Evolutionary conservation across 2,888 invertebrate species (phyloP).

Genomic region (Drosophila melanosoma): DNA sequence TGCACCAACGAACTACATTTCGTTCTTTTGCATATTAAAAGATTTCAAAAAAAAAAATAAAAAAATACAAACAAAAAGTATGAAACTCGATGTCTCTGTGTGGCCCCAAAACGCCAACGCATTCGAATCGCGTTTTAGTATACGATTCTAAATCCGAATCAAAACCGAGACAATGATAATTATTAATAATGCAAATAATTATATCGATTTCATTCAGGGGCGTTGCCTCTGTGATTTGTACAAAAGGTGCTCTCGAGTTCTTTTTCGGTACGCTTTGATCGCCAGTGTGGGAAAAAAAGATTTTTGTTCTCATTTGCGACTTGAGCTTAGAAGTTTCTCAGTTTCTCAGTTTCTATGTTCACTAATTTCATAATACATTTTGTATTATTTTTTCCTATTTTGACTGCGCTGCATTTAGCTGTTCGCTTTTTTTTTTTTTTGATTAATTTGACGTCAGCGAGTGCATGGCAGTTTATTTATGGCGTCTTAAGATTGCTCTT

Average conservation of each 20-base stretch:
- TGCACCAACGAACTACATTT: conserved; percentile 56
- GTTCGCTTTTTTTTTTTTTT: conserved; percentile 54
- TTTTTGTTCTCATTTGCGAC: conserved; percentile 67
- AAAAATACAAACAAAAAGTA: no score
- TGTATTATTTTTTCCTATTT: conserved; percentile 53
- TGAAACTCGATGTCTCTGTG: conserved; percentile 42
- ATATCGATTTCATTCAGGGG: conserved; percentile 79
- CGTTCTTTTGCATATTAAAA: conserved; percentile 68
- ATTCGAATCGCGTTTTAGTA: conserved; percentile 31
- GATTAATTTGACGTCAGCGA: conserved; percentile 79
- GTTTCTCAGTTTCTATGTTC: conserved; percentile 33
- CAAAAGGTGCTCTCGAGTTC: conserved; percentile 49
- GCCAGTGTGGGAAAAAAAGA: conserved; percentile 65
- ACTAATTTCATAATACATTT: conserved; percentile 41
- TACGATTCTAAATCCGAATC: conserved; percentile 28
- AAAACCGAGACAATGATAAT: conserved; percentile 74
- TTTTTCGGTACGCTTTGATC: conserved; percentile 67
- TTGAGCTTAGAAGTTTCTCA: conserved; percentile 54
- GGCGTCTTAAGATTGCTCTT: conserved; percentile 46
- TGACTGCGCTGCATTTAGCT: conserved; percentile 69
- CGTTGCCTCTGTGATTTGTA: conserved; percentile 71
- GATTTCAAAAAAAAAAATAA: not conserved
- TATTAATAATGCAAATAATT: conserved; percentile 80
- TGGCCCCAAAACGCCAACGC: conserved; percentile 74
- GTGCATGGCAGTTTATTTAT: conserved; percentile 75